Evolutionary conservation across 2,888 invertebrate genomes (phyloP).

Genomic region (Ophioninae sp.): DNA sequence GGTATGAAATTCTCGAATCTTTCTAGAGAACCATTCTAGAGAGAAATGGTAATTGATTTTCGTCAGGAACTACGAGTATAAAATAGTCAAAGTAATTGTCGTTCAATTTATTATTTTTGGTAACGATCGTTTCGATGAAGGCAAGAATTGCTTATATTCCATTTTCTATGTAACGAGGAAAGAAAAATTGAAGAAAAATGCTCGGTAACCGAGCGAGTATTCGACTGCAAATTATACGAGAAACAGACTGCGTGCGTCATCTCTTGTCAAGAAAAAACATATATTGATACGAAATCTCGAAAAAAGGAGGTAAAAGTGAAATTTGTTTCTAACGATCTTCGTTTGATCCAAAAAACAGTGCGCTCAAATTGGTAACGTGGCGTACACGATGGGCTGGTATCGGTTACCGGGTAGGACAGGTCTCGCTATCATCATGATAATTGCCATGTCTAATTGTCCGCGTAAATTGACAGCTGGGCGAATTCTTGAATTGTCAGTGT

Average conservation of each 20-base stretch:
- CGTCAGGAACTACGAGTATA: background rate
- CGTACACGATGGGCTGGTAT: slow-evolving; percentile 62
- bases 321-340: background rate
- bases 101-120: too few relatives aligned
- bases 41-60: background rate
- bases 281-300: background rate
- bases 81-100: too few relatives aligned
- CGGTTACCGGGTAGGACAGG: slow-evolving; percentile 48
- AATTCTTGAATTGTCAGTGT: slow-evolving; percentile 59
- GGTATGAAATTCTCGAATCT: too few relatives aligned
- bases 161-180: too few relatives aligned
- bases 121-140: too few relatives aligned
- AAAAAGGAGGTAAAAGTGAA: background rate
- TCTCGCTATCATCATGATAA: slow-evolving; percentile 52
- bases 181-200: too few relatives aligned
- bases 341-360: slow-evolving; percentile 43
- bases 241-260: too few relatives aligned
- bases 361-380: slow-evolving; percentile 37
- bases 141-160: too few relatives aligned
- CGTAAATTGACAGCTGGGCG: slow-evolving; percentile 60
- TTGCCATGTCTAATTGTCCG: slow-evolving; percentile 56
- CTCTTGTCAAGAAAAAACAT: background rate
- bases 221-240: too few relatives aligned
- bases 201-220: too few relatives aligned
- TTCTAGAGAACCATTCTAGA: too few relatives aligned